Evolutionary conservation across 2,113 vertebrate genomes (phyloP), one percentile per base, ranked within the genome.

Genomic region (Alethe diademata): DNA sequence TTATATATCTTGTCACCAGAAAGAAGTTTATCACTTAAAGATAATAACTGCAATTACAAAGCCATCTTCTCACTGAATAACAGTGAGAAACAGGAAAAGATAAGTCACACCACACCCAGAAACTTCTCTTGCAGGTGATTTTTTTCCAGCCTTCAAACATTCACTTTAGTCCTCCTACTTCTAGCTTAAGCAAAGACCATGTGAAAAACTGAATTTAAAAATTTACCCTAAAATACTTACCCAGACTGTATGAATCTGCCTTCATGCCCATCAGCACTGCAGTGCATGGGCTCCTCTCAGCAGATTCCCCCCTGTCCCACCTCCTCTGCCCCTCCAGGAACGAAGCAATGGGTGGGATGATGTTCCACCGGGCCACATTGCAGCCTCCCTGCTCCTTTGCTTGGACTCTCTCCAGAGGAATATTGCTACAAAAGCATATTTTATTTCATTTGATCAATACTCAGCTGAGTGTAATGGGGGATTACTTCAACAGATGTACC

Each of bases 21-120:
- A 83, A 19, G 42, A 85, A 71, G 67, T 73, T 86, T 88, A 54
- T 79, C 86, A 78, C 0, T 0, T 72, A 38, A 78, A 91, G 82
- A 89, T 89, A 88, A 54, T 28, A 84, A 78, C 43, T 92, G 56
- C 86, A 89, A 79, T 86, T 94, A 61, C 70, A 85, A 92, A 86
- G 24, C 40, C 45, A 69, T 28, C 43, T 26, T 76, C 51, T 90
- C n/a, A 4, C 60, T 91, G 53, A 95, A 91, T 50, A 95, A 72
- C 40, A 73, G 53, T 53, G 78, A 86, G 88, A 92, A 96, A 93
- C 92, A 93, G 94, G 92, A 97, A 96, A 95, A 96, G 88, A 70
- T 78, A 96, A 73, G 65, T 71, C 79, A 87, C 50, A 78, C 88
- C 89, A 89, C 94, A 93, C 92, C 76, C 76, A 86, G 79, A 89